phyloP scores from a whole-genome alignment of 1,140 invertebrate species.

The Ceratina australensis region DNA sequence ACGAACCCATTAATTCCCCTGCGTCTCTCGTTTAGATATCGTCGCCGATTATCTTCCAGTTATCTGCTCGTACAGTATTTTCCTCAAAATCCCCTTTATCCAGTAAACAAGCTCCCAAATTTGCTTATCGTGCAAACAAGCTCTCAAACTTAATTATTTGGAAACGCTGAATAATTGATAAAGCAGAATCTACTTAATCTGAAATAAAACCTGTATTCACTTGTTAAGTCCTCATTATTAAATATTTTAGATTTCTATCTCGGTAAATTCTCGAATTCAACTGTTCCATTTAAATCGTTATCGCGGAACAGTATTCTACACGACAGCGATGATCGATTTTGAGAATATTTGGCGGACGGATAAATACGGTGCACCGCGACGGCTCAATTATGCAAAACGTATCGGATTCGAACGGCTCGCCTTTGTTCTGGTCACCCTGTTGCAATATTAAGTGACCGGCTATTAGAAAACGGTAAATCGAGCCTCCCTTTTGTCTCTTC shows the following conservation, averaged over 20 bases:
- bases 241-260: no score
- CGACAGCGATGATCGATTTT: background rate
- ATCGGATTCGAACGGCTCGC: background rate
- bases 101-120: background rate
- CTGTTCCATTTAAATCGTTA: no score
- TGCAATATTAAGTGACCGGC: conserved; percentile 24
- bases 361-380: background rate
- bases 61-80: background rate
- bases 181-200: no score
- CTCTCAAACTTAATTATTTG: no score
- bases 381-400: conserved; percentile 13
- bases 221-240: no score
- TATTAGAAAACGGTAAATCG: conserved; percentile 14
- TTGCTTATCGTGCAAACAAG: background rate
- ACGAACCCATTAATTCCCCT: no score
- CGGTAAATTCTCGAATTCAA: no score
- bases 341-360: background rate
- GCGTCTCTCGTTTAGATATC: background rate
- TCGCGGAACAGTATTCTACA: no score
- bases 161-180: no score
- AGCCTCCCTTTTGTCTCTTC: conserved; percentile 1
- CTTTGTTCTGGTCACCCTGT: background rate
- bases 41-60: background rate
- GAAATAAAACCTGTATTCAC: no score
- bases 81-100: background rate